Conservation (phyloP, 2,113 vertebrate species). For the Capreolus pygargus region DNA sequence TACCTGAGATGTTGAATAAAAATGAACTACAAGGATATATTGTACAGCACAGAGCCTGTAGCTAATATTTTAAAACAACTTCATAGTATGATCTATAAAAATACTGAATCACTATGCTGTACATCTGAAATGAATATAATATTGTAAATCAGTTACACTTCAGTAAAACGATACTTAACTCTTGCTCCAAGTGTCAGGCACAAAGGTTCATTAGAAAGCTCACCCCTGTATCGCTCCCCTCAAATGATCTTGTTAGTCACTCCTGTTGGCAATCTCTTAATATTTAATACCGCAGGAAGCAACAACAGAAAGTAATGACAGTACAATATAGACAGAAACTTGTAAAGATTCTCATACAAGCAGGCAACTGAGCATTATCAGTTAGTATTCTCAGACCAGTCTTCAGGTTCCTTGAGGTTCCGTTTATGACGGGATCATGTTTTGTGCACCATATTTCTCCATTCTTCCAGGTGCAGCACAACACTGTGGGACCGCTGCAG, state of each 20-base stretch:
- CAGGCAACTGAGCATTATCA: neutral
- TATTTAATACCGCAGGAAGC: neutral
- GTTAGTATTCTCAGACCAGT: neutral
- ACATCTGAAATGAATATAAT: neutral
- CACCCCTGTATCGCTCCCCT: neutral
- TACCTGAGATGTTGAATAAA: neutral
- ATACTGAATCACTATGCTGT: neutral
- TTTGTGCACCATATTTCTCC: neutral
- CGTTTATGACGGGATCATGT: neutral
- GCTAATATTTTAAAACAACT: neutral
- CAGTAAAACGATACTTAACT: neutral
- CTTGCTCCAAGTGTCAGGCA: neutral
- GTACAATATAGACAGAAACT: neutral
- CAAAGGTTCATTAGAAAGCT: neutral
- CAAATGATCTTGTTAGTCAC: neutral
- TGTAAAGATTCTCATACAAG: neutral
- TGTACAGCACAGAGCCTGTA: neutral
- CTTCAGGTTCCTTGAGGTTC: neutral
- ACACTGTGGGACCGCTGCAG: fast-evolving
- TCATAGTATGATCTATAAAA: neutral
- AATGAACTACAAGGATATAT: neutral
- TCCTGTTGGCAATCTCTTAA: neutral
- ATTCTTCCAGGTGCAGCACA: neutral
- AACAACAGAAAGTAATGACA: neutral
- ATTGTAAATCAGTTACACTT: neutral